A percentile compares a stretch with the other conserved stretches of the same genome.
These are phyloP conservation scores for Gari tellinella DNA, from an alignment of 2,888 invertebrate genomes.

Conservation along the genomic window DNA sequence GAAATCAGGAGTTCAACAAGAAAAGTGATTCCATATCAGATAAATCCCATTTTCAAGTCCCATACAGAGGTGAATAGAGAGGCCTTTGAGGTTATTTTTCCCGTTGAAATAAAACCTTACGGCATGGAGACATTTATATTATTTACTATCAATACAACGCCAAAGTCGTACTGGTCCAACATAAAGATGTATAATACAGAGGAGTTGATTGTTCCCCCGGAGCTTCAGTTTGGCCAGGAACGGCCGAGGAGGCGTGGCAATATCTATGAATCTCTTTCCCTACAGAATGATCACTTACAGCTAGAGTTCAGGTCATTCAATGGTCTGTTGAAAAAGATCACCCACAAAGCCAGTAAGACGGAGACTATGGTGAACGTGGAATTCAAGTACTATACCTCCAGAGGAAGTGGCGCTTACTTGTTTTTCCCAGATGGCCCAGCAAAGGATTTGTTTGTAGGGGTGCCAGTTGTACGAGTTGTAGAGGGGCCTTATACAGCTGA, in stretches of 20 bases:
- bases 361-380: slow-evolving; percentile 85
- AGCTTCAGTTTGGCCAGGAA: slow-evolving; percentile 60
- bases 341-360: slow-evolving; percentile 90
- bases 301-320: slow-evolving; percentile 67
- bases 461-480: slow-evolving; percentile 90
- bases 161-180: slow-evolving; percentile 63
- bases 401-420: slow-evolving; percentile 83
- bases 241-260: slow-evolving; percentile 44
- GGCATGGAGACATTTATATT: slow-evolving; percentile 88
- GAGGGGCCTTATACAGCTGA: slow-evolving; percentile 94
- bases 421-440: slow-evolving; percentile 80
- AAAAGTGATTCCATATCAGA: slow-evolving; percentile 89
- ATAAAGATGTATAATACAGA: slow-evolving; percentile 69
- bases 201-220: slow-evolving; percentile 65
- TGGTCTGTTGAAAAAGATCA: slow-evolving; percentile 89
- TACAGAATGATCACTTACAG: slow-evolving; percentile 72
- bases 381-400: slow-evolving; percentile 94
- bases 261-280: slow-evolving; percentile 44
- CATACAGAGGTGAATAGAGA: slow-evolving; percentile 66
- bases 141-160: slow-evolving; percentile 46
- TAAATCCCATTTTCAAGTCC: slow-evolving; percentile 92
- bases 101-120: slow-evolving; percentile 92
- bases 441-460: slow-evolving; percentile 54
- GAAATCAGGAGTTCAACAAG: slow-evolving; percentile 86
- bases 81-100: slow-evolving; percentile 88